Evolutionary conservation across 2,888 invertebrate genomes (phyloP).

Genomic region (Drosophila rellima): DNA sequence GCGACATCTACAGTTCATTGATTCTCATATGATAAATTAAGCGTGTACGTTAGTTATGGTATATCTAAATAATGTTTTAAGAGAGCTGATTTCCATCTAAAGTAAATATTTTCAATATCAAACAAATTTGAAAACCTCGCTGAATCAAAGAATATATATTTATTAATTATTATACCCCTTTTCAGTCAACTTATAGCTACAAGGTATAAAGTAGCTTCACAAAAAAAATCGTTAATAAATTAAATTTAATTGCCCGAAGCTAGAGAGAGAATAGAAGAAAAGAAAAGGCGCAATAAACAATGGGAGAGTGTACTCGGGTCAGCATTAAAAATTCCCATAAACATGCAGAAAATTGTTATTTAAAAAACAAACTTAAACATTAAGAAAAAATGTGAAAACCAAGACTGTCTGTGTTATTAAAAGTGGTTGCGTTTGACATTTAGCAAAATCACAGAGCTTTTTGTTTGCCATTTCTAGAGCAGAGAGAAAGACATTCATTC

Average conservation of each 20-base stretch:
- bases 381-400: constrained; percentile 18
- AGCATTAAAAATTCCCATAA: constrained; percentile 42
- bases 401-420: constrained; percentile 34
- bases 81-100: too few relatives aligned
- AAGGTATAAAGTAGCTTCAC: constrained; percentile 17
- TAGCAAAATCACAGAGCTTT: constrained; percentile 22
- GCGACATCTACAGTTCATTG: constrained; percentile 4
- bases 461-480: constrained; percentile 1
- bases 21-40: not conserved
- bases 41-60: not conserved
- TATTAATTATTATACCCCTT: not conserved
- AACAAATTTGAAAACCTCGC: not conserved
- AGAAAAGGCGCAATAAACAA: constrained; percentile 27
- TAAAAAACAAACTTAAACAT: constrained; percentile 43
- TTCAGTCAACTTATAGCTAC: not conserved
- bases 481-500: constrained; percentile 4
- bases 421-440: constrained; percentile 33
- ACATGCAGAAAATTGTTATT: constrained; percentile 13
- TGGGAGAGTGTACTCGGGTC: constrained; percentile 40
- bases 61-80: not conserved
- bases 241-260: constrained; percentile 28
- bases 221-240: constrained; percentile 28
- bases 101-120: not conserved
- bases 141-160: not conserved
- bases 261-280: not conserved